Base-by-base conservation (phyloP, 2,888 invertebrate genomes). In the Acanthacorydalis orientalis region DNA sequence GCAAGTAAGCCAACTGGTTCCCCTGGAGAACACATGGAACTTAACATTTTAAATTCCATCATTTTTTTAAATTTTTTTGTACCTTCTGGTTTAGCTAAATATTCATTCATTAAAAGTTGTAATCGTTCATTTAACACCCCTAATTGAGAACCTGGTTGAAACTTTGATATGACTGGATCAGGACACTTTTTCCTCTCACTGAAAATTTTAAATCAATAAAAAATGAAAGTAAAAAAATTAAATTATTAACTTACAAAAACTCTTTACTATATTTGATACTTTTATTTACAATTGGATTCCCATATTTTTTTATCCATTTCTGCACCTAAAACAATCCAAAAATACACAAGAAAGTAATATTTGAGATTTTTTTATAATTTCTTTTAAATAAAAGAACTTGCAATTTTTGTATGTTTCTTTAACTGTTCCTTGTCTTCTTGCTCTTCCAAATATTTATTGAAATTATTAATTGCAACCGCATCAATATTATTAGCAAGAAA, bases 1-100 rank as follows among this genome's bases (percentile, higher is more conserved):
- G 98, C 97, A 52, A 98, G 65, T 15, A 96, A 68, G 3, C 96
- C 96, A 1, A 99, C 98, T 1, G 96, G 86, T 66, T 99, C 98
- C 0, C 98, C 98, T 0, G 97, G 91, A 31, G 78, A 77, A 16
- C 82, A 86, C 58, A 89, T 66, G 0, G 89, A 78, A 53, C 77
- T 77, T 63, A 88, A 76, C 45, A 78, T 75, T 64, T 91, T 91
- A 9, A 80, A 68, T 56, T 79, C 78, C 59, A 93, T 72, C 50
- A 35, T 8, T 44, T 48, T 43, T 33, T 8, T 59, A 31, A 54
- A 60, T 51, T 59, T 64, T 1, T 53, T 57, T 41, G 57, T 59
- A 31, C 59, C 53, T 41, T 69, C 62, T 46, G 73, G 63, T 33
- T 67, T 65, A 47, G 69, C 65, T 31, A 74, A 59, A 60, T 80